Evolutionary conservation across 1,140 invertebrate species (phyloP), one percentile per base, ranked within the genome.

Genomic region (Globodera rostochiensis): DNA sequence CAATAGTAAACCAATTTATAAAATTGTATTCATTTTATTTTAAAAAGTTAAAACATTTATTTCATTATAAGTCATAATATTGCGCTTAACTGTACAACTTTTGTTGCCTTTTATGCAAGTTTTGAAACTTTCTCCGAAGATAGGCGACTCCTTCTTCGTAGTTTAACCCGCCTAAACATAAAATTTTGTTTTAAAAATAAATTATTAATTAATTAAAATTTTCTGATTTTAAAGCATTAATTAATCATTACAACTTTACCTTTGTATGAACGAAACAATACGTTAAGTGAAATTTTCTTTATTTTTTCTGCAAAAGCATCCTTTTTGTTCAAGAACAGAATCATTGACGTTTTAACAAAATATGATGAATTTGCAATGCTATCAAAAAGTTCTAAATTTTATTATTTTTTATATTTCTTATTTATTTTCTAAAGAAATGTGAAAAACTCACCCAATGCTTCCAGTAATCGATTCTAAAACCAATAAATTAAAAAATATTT

Each of bases 271-370:
- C 70, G 79, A 50, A 85, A 81, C 21, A 70, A 36, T 21, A 85
- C 57, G 19, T 25, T 77, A n/a, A 87, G 69, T 3, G 84, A 78
- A 13, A 77, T 60, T 8, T 79, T 76, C 70, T 90, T 90, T 74
- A 92, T 92, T 86, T 92, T 92, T 75, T 91, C 90, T 77, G 90
- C 90, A 85, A 92, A 92, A 73, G 92, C 82, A 85, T 92, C 91
- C 82, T 91, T 92, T 92, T 88, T 88, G 60, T 88, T 88, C 19
- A 88, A 69, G 75, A 88, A 88, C 13, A 88, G 73, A 66, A 91
- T 91, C 85, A 91, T 88, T 57, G 89, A 90, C 21, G 90, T 87
- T 13, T 86, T 83, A 57, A 73, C 83, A 83, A 91, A 91, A 85
- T 90, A 91, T 47, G 85, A 82, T 79, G 89, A 91, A 84, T 91